Conservation (phyloP, 1,140 invertebrate species). For the Conus betulinus region DNA sequence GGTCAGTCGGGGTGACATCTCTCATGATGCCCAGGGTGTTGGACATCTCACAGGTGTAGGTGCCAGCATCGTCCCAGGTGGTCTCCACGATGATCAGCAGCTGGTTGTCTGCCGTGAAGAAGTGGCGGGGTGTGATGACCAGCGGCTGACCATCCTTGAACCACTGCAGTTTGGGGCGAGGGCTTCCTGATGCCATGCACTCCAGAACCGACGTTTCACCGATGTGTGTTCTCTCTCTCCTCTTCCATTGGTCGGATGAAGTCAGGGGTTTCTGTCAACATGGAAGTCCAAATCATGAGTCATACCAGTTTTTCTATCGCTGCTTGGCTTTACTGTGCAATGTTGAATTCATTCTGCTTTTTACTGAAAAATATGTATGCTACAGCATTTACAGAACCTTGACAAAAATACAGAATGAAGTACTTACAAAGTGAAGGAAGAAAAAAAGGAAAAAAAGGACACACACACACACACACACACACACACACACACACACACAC, state of each 20-base stretch:
- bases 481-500: no score
- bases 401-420: no score
- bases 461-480: no score
- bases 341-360: no score
- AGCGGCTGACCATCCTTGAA: slow-evolving; percentile 88
- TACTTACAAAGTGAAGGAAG: no score
- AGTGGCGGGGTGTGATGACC: slow-evolving; percentile 82
- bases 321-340: no score
- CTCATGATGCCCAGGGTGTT: slow-evolving; percentile 86
- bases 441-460: no score
- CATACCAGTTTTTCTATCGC: background rate
- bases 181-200: slow-evolving; percentile 90
- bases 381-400: no score
- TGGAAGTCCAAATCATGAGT: background rate
- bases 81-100: slow-evolving; percentile 91
- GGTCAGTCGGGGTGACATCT: slow-evolving; percentile 75
- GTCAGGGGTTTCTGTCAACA: slow-evolving; percentile 85
- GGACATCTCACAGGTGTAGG: slow-evolving; percentile 86
- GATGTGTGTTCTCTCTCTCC: slow-evolving; percentile 85
- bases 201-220: slow-evolving; percentile 90
- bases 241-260: slow-evolving; percentile 88
- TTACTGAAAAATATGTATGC: no score
- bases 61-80: slow-evolving; percentile 85
- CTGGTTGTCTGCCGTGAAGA: slow-evolving; percentile 90
- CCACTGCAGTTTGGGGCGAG: slow-evolving; percentile 92